Percentiles rank a stretch among this genome's conserved stretches.
Evolutionary conservation across 2,113 vertebrate genomes (phyloP).

Genomic region (Pelmatolapia mariae): DNA sequence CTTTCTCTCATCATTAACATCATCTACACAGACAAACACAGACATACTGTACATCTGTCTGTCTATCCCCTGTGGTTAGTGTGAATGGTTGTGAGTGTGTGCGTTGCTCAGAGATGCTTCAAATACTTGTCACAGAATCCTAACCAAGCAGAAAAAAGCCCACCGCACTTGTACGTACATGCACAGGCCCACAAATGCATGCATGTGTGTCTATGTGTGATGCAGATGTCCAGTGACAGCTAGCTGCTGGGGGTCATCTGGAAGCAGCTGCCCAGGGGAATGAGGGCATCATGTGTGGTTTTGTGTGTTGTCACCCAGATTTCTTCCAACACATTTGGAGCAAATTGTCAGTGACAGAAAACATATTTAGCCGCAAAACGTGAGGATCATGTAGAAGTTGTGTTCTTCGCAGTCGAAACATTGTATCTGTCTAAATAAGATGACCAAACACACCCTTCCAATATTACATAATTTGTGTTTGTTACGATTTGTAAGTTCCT

Average conservation of each 20-base stretch:
- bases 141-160: conserved; percentile 69
- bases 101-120: conserved; percentile 32
- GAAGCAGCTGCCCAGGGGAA: conserved; percentile 52
- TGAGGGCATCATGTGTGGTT: conserved; percentile 17
- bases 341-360: neutral
- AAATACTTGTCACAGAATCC: conserved; percentile 69
- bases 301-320: neutral
- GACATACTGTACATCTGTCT: conserved; percentile 16
- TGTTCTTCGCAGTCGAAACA: neutral
- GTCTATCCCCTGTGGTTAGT: conserved; percentile 41
- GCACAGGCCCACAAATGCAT: conserved; percentile 2
- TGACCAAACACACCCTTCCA: neutral
- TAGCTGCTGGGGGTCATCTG: conserved; percentile 69
- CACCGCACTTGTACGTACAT: conserved; percentile 34
- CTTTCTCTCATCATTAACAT: conserved; percentile 47
- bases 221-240: conserved; percentile 72
- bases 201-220: conserved; percentile 31
- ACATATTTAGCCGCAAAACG: neutral
- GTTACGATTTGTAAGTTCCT: neutral
- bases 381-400: neutral
- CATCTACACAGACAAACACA: conserved; percentile 6
- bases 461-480: neutral
- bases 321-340: neutral
- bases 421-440: neutral
- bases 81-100: conserved; percentile 46